A percentile compares a stretch with the other conserved stretches of the same genome.
Conservation (phyloP, 2,797 vertebrate species). For the Erpetoichthys calabaricus region DNA sequence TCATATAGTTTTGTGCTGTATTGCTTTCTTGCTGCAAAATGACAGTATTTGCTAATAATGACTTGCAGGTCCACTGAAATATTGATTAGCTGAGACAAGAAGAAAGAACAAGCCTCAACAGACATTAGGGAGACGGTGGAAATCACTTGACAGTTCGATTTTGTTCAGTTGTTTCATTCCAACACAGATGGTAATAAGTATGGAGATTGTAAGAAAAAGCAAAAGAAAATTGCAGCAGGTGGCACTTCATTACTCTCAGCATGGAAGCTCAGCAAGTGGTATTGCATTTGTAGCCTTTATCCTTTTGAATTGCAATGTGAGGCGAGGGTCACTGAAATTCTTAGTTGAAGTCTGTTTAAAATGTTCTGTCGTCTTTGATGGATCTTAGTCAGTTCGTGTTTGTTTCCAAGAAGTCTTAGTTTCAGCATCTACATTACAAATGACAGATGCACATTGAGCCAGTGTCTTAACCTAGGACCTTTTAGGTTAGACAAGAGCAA, state of each 20-base stretch:
- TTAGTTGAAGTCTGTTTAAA: not conserved
- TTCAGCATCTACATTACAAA: not conserved
- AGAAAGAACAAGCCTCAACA: too few species aligned
- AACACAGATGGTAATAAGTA: not conserved
- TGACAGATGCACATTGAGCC: not conserved
- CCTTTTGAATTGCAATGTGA: not conserved
- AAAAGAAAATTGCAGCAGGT: not conserved
- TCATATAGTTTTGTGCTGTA: too few species aligned
- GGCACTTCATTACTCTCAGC: not conserved
- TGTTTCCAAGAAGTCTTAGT: not conserved
- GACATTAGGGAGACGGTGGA: not conserved
- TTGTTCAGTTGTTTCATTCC: not conserved
- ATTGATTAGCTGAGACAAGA: too few species aligned
- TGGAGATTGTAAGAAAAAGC: not conserved
- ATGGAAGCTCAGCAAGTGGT: not conserved
- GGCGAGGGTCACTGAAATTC: not conserved
- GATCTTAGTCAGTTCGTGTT: not conserved
- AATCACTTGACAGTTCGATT: not conserved
- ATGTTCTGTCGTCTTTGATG: not conserved
- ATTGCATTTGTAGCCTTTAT: not conserved
- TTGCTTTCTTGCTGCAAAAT: too few species aligned
- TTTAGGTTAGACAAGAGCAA: not conserved
- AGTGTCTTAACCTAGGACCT: not conserved
- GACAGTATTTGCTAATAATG: too few species aligned
- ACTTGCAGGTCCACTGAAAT: too few species aligned